Percentiles rank a stretch among this genome's conserved stretches.
These are phyloP conservation scores for Torymus aiolomorphi DNA, from an alignment of 2,888 invertebrate species.

Conservation along the genomic window DNA sequence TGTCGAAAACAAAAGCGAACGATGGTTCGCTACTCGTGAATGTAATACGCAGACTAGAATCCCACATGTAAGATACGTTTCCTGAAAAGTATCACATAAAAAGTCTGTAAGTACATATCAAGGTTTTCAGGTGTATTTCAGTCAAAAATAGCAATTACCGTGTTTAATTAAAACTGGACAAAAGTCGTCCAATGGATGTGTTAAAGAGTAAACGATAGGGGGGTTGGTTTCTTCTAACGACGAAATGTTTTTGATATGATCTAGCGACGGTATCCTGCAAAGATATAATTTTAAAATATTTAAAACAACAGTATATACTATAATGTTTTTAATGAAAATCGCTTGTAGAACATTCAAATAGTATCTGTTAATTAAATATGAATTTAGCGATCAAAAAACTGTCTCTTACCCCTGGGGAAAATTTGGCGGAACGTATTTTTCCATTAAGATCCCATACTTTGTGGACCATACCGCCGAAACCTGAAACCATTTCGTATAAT, in stretches of 20 bases:
- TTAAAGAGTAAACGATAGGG: constrained; percentile 89
- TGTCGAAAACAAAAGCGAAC: constrained; percentile 88
- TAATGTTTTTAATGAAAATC: no score
- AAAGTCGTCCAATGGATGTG: constrained; percentile 94
- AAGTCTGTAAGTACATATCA: background rate
- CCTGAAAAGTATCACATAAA: constrained; percentile 62
- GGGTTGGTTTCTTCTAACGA: constrained; percentile 73
- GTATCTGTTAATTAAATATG: no score
- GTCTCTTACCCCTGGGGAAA: constrained; percentile 12
- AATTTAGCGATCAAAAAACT: no score
- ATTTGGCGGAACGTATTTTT: constrained; percentile 76
- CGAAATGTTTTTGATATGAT: constrained; percentile 61
- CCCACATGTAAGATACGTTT: constrained; percentile 75
- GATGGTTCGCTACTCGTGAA: constrained; percentile 88
- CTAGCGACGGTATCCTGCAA: constrained; percentile 65
- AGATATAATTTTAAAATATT: background rate
- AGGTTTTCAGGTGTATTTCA: background rate
- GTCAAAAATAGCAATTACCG: constrained; percentile 69
- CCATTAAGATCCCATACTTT: constrained; percentile 89
- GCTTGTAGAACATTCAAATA: no score
- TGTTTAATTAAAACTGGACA: constrained; percentile 88
- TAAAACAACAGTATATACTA: background rate
- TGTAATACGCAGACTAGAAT: constrained; percentile 81
- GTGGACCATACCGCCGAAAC: constrained; percentile 90
- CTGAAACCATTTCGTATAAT: constrained; percentile 74